phyloP scores from a whole-genome alignment of 2,113 vertebrate genomes.

The Bos taurus region ARS-UCD2.0 NC_037338.1:23472001-23472500 shows the following conservation, averaged over 20 bases:
- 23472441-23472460: neutral
- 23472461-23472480: neutral
- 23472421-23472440: neutral
- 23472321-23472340: neutral
- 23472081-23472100: neutral
- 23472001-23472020: neutral
- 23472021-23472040: neutral
- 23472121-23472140: neutral
- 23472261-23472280: too few species aligned
- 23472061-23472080: neutral
- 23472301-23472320: neutral
- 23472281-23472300: neutral
- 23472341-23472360: neutral
- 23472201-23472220: neutral
- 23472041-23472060: neutral
- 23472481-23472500: neutral
- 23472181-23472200: neutral
- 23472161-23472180: neutral
- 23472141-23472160: neutral
- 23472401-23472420: neutral
- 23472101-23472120: too few species aligned
- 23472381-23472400: neutral
- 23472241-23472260: neutral
- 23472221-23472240: neutral
- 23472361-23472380: neutral